phyloP scores from a whole-genome alignment of 1,140 invertebrate species.

The Oreohelix idahoensis region DNA sequence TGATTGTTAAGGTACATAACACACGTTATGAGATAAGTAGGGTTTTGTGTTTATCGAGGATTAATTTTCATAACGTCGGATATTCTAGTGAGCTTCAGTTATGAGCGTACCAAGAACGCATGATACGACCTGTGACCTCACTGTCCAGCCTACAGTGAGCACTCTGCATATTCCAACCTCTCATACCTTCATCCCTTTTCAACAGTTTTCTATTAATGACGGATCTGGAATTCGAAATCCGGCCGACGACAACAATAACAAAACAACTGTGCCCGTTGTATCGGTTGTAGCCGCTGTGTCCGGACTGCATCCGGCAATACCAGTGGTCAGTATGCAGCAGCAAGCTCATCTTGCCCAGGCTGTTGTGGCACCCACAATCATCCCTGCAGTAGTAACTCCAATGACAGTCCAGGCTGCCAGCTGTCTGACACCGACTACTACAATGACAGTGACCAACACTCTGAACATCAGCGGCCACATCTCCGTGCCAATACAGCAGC shows the following conservation, averaged over 20 bases:
- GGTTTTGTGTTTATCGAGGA: too few relatives aligned
- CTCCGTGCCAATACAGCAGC: slow-evolving; percentile 5
- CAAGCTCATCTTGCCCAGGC: slow-evolving; percentile 15
- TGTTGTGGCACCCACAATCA: slow-evolving; percentile 12
- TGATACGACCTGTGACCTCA: slow-evolving; percentile 19
- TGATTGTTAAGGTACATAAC: too few relatives aligned
- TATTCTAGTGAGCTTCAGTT: background rate
- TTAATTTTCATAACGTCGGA: too few relatives aligned
- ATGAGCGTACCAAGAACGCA: slow-evolving; percentile 23
- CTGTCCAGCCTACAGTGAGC: slow-evolving; percentile 27
- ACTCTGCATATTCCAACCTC: slow-evolving; percentile 34
- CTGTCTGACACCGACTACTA: background rate
- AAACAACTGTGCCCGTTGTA: slow-evolving; percentile 33
- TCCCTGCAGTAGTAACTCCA: slow-evolving; percentile 26
- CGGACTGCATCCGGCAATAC: slow-evolving; percentile 25
- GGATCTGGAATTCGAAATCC: slow-evolving; percentile 22
- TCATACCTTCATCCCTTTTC: slow-evolving; percentile 37
- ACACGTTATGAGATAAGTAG: too few relatives aligned
- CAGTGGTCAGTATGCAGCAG: slow-evolving; percentile 41
- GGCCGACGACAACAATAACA: slow-evolving; percentile 42
- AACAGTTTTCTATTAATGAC: slow-evolving; percentile 32
- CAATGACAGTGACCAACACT: slow-evolving; percentile 28
- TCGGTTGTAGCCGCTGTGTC: slow-evolving; percentile 34
- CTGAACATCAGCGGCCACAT: slow-evolving; percentile 33
- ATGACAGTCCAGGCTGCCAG: slow-evolving; percentile 26